These are phyloP conservation scores for Sclerurus mexicanus DNA, from an alignment of 2,113 vertebrate genomes.

Conservation along the genomic window DNA sequence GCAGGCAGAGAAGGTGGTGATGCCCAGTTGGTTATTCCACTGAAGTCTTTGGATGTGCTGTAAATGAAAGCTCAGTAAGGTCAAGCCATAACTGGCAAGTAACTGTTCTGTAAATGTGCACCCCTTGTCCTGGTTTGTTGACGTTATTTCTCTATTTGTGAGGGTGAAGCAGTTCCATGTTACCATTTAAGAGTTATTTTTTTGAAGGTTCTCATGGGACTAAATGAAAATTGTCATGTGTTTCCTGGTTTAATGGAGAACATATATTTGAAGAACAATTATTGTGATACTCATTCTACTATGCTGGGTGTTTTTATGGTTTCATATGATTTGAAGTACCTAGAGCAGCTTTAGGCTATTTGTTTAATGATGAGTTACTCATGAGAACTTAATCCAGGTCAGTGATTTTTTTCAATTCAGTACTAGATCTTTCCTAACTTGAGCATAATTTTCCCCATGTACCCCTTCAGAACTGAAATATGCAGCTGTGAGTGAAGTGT, in stretches of 20 bases:
- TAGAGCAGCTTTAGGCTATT: not conserved
- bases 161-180: not conserved
- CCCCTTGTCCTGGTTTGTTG: not conserved
- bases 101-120: not conserved
- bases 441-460: not conserved
- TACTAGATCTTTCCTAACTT: not conserved
- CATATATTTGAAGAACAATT: not conserved
- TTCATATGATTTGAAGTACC: not conserved
- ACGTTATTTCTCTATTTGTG: not conserved
- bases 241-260: not conserved
- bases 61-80: not conserved
- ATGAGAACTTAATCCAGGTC: not conserved
- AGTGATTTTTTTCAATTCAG: not conserved
- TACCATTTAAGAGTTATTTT: not conserved
- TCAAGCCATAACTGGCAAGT: not conserved
- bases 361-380: not conserved
- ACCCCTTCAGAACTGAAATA: not conserved
- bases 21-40: not conserved
- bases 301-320: not conserved
- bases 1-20: not conserved
- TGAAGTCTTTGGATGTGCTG: not conserved
- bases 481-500: not conserved
- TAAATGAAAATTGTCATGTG: not conserved
- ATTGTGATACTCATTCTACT: not conserved
- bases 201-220: not conserved